Base-by-base conservation (phyloP, 2,113 vertebrate genomes). In the Vidua chalybeata region DNA sequence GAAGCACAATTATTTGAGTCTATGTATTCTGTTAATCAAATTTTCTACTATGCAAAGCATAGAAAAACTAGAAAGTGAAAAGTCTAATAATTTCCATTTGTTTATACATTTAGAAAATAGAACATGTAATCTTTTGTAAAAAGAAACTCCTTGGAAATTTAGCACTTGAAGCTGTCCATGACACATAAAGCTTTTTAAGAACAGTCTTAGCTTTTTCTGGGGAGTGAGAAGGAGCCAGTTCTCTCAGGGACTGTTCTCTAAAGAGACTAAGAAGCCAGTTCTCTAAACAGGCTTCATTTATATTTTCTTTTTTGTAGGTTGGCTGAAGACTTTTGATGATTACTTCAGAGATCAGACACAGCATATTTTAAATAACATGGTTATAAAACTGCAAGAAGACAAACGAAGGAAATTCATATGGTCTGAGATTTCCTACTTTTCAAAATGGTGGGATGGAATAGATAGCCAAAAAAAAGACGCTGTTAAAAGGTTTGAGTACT, bases 291-390 rank as follows among this genome's bases (percentile, higher is more conserved):
- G 66, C 41, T 83, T 81, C 22, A 39, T 84, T 77, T 13, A 0
- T 93, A 43, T 96, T 87, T 97, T 97, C 51, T 82, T 98, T 97
- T 85, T 85, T 86, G 76, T 97, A 99, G 99, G 99, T 90, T 99
- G 99, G 99, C 41, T 99, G 97, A 99, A 99, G 98, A 99, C 99
- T 27, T 99, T 99, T 90, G 98, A 99, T 93, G 96, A 98, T 74
- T 99, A 99, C 96, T 99, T 99, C 96, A 97, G 97, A 96, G 99
- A 99, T 94, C 99, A 99, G 97, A 99, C 99, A 4, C 98, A 98
- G 79, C 98, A 99, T 97, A 99, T 99, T 86, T 98, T 99, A 66
- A 98, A 99, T 97, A 99, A 99, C 95, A 99, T 99, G 99, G 97
- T 99, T 93, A 56, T 98, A 84, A 99, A 99, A 90, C 97, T 99